Evolutionary conservation across 2,797 vertebrate genomes (phyloP).

Genomic region (Spinus pinus): DNA sequence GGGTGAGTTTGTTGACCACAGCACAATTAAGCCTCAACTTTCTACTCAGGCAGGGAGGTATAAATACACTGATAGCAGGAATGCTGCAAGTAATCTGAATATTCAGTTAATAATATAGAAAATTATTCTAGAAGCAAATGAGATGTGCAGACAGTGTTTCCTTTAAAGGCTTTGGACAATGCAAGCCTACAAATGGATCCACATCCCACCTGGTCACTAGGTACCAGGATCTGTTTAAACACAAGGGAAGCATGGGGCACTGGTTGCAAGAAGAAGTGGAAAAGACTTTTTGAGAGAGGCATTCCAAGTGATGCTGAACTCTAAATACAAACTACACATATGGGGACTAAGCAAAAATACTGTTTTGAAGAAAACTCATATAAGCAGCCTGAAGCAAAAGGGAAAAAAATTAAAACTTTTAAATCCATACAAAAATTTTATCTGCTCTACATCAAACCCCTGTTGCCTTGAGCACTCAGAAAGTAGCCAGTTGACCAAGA

Average conservation of each 20-base stretch:
- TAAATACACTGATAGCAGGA: neutral
- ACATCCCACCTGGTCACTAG: neutral
- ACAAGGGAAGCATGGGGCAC: accelerated
- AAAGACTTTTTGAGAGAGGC: neutral
- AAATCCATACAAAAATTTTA: neutral
- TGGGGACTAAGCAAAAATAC: neutral
- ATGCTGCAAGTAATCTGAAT: neutral
- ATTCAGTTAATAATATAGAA: neutral
- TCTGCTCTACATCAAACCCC: neutral
- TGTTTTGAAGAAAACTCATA: neutral
- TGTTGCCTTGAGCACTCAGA: neutral
- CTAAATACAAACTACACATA: neutral
- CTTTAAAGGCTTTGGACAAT: neutral
- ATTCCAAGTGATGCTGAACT: neutral
- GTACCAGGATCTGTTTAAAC: neutral
- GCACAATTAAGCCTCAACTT: neutral
- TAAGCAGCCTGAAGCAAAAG: neutral
- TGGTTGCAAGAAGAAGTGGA: neutral
- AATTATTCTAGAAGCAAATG: neutral
- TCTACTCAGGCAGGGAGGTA: neutral
- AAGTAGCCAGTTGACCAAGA: neutral
- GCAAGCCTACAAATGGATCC: neutral
- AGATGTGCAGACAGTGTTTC: neutral
- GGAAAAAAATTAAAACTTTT: neutral
- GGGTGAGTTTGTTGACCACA: neutral